A percentile compares a stretch with the other conserved stretches of the same genome.
These are phyloP conservation scores for Lithophane semibrunnea DNA, from an alignment of 2,888 invertebrate genomes.

Conservation along the genomic window DNA sequence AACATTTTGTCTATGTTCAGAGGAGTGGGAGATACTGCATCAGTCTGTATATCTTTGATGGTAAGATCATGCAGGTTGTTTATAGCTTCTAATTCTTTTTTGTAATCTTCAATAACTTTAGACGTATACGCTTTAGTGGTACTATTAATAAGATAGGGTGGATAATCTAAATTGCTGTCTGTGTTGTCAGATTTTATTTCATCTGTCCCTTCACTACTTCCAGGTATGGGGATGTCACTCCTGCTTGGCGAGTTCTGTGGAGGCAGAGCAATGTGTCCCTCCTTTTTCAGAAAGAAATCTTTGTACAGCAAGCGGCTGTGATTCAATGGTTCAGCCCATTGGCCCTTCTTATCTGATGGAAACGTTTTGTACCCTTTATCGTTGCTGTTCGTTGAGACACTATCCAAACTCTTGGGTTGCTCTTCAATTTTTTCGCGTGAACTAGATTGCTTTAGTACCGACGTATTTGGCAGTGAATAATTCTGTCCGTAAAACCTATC, in stretches of 20 bases:
- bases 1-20: slow-evolving; percentile 86
- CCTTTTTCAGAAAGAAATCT: slow-evolving; percentile 87
- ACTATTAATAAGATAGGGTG: slow-evolving; percentile 85
- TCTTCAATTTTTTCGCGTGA: slow-evolving; percentile 75
- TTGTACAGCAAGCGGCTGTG: slow-evolving; percentile 87
- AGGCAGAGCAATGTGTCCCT: slow-evolving; percentile 81
- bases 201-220: slow-evolving; percentile 67
- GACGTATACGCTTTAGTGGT: slow-evolving; percentile 88
- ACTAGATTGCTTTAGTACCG: slow-evolving; percentile 73
- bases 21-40: slow-evolving; percentile 85
- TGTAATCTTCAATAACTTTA: slow-evolving; percentile 89
- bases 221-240: slow-evolving; percentile 66
- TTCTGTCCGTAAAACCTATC: slow-evolving; percentile 78
- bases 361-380: slow-evolving; percentile 77
- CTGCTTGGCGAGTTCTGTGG: slow-evolving; percentile 84
- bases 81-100: slow-evolving; percentile 87
- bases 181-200: slow-evolving; percentile 69
- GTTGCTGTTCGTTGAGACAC: slow-evolving; percentile 76
- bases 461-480: slow-evolving; percentile 81
- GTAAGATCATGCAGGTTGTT: slow-evolving; percentile 87
- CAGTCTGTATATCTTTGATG: slow-evolving; percentile 87
- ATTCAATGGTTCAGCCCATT: slow-evolving; percentile 83
- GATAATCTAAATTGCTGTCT: slow-evolving; percentile 80
- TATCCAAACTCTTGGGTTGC: slow-evolving; percentile 84
- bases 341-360: slow-evolving; percentile 74